Evolutionary conservation across 2,113 vertebrate genomes (phyloP).

Genomic region (Chaetodon auriga): DNA sequence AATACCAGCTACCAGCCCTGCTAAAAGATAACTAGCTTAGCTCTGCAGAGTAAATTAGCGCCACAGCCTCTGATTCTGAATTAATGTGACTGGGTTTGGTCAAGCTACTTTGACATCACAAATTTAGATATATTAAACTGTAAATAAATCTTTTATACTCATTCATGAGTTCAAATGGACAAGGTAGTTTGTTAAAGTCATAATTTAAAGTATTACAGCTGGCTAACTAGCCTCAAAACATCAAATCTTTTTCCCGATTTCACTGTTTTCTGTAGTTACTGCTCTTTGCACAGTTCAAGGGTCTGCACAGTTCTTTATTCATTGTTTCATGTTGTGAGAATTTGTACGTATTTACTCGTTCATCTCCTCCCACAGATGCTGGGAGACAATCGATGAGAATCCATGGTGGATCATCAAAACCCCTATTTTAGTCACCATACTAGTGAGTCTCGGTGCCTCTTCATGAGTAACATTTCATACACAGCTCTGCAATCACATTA

Average conservation of each 20-base stretch:
- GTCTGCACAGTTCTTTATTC: not conserved
- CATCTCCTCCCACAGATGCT: slow-evolving; percentile 87
- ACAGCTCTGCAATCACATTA: not conserved
- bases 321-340: not conserved
- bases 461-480: not conserved
- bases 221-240: not conserved
- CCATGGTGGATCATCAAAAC: slow-evolving; percentile 97
- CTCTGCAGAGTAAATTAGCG: not conserved
- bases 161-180: no score
- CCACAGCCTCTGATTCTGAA: not conserved
- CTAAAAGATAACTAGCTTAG: not conserved
- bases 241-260: not conserved
- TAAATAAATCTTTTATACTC: no score
- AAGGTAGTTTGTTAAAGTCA: no score
- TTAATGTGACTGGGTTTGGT: not conserved
- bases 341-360: not conserved
- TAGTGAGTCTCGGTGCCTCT: slow-evolving; percentile 84
- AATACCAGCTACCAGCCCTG: not conserved
- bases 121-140: not conserved
- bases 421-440: slow-evolving; percentile 91
- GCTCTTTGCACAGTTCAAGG: not conserved
- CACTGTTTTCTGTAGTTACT: not conserved
- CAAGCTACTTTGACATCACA: not conserved
- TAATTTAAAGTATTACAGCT: no score
- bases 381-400: slow-evolving; percentile 88